phyloP scores from a whole-genome alignment of 2,113 vertebrate species.

The Tichodroma muraria region DNA sequence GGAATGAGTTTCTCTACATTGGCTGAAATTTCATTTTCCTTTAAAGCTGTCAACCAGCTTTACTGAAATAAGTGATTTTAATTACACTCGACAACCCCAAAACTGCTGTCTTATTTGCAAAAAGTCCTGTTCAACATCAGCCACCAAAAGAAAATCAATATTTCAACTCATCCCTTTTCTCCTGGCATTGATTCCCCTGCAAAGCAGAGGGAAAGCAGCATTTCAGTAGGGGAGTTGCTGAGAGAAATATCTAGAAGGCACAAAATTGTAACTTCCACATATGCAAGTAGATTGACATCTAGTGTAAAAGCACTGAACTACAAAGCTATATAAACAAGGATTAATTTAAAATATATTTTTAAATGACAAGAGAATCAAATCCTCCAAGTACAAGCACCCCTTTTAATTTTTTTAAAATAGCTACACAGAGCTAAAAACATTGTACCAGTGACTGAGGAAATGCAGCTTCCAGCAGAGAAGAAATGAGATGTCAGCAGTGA shows the following conservation, averaged over 20 bases:
- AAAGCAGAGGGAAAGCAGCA: not conserved
- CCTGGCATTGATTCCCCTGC: not conserved
- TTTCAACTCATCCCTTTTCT: not conserved
- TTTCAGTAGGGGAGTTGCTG: not conserved
- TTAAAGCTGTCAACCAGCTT: not conserved
- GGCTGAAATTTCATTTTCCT: not conserved
- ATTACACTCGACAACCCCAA: not conserved
- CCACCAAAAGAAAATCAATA: not conserved
- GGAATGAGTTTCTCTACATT: not conserved
- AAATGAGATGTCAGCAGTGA: not conserved
- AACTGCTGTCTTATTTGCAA: not conserved
- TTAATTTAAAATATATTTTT: not conserved
- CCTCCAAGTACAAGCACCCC: not conserved
- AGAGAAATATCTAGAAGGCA: constrained; percentile 60
- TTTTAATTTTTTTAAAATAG: not conserved
- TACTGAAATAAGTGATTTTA: not conserved
- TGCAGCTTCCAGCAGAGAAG: not conserved
- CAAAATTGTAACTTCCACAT: not conserved
- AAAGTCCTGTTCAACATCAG: not conserved
- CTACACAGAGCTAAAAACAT: not conserved
- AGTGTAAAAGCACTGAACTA: constrained; percentile 52
- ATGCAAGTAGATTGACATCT: constrained; percentile 59
- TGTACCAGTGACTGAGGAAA: not conserved
- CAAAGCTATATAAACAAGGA: not conserved
- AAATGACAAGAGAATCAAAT: not conserved